Evolutionary conservation across 2,113 vertebrate species (phyloP), one percentile per base, ranked within the genome.

Genomic region (Elephas maximus): DNA sequence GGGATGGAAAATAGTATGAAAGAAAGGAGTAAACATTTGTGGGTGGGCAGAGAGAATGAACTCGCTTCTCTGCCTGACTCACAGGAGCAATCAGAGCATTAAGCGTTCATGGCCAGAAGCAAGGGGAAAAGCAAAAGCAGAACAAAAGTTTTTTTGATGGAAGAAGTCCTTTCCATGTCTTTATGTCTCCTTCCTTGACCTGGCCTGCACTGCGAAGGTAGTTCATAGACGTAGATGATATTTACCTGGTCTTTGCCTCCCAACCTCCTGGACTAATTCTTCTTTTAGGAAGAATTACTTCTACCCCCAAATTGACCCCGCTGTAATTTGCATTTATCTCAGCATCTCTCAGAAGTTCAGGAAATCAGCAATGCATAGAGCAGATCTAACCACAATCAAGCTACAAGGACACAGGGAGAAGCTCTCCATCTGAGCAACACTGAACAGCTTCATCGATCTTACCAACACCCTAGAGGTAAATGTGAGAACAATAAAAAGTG

Each of bases 381-480:
- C 10, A 76, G 53, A 18, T 93, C 41, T 92, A 85, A 88, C 88
- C 95, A 88, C 85, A 95, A 1, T 93, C 28, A 79, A 45, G 74
- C 37, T 88, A 6, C 78, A 95, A 85, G 62, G 92, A 97, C 62
- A 84, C 53, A 51, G 18, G 41, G 81, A 88, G 81, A 77, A 91
- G 60, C 23, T 73, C 96, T 88, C 79, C 91, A 76, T 90, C 80
- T 8, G 57, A 94, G 73, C 80, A 94, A 65, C 37, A 88, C 88
- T 57, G 79, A 97, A 87, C 71, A 95, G 33, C 77, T 45, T 48
- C 37, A 89, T 95, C 5, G 73, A 98, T 98, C 84, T 94, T 65
- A 20, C 92, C 41, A 96, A 95, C 90, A 95, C 84, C 81, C 93
- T 37, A 77, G 94, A 94, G 96, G 96, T 97, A 97, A 97, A 53